Evolutionary conservation across 37 sponge, comb jelly and placozoan genomes (phyloP), one percentile per base, ranked within the genome.

Genomic region (Ephydatia muelleri): DNA sequence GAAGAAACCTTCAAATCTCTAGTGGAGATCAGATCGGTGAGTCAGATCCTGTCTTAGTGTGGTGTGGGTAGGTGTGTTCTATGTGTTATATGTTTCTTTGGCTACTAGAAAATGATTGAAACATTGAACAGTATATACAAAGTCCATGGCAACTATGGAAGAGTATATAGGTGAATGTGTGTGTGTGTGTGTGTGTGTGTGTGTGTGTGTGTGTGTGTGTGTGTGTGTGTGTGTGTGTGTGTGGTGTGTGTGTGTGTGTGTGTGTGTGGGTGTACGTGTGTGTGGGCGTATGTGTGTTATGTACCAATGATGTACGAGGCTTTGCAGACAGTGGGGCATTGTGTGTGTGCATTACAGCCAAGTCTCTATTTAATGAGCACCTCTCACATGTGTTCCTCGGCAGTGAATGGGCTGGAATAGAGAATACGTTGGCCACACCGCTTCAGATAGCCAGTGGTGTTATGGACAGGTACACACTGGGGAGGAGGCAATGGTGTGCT

Each of bases 401-500:
- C 67, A 83, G 76, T 80, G 90, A 93, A 38, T 83, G 90, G 93
- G 57, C 80, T 72, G 76, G 76, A 16, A 71, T 73, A 27, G 93
- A 93, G 80, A 69, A 80, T 4, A 39, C 71, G 6, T 68, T 93
- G 38, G 93, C 85, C 36, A 88, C 86, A 8, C 47, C 76, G 0
- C 76, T 93, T 43, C 93, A 93, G 75, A 32, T 85, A 22, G 84
- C 87, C 57, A 81, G 81, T 43, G 93, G 93, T 5, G 83, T 75
- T 68, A 76, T 89, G 76, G 93, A 89, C 82, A 89, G 81, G 93
- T 93, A 49, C 0, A 57, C 38, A 28, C 27, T n/a, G n/a, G n/a
- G n/a, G n/a, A n/a, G n/a, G n/a, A n/a, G n/a, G n/a, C n/a, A n/a
- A n/a, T n/a, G n/a, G n/a, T n/a, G n/a, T n/a, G n/a, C n/a, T n/a